Evolutionary conservation across 2,797 vertebrate genomes (phyloP).

Genomic region (Poecilia velifera): DNA sequence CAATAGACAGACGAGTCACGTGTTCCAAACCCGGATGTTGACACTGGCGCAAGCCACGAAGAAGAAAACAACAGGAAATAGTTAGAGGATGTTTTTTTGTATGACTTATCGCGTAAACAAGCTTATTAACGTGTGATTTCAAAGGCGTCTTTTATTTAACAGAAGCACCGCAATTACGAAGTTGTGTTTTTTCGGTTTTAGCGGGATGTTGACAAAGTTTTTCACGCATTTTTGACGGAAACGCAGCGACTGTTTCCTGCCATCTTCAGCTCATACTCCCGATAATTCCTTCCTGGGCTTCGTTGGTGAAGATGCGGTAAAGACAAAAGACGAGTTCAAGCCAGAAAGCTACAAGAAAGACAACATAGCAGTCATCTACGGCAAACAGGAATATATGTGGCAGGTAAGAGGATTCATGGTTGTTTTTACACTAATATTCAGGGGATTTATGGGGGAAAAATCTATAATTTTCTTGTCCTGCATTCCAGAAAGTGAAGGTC

Average conservation of each 20-base stretch:
- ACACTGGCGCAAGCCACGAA: no score
- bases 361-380: constrained; percentile 75
- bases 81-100: no score
- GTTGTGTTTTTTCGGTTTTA: no score
- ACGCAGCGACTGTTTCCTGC: constrained; percentile 8
- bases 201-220: background rate
- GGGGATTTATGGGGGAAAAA: no score
- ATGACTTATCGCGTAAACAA: no score
- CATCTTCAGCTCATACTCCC: constrained; percentile 74
- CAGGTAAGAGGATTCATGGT: constrained; percentile 57
- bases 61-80: no score
- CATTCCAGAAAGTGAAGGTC: background rate
- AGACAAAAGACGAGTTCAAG: constrained; percentile 40
- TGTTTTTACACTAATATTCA: background rate
- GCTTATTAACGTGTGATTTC: no score
- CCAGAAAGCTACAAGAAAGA: constrained; percentile 55
- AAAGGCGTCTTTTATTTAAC: no score
- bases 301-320: constrained; percentile 67
- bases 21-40: no score
- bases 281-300: constrained; percentile 83
- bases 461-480: background rate
- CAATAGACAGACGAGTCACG: no score
- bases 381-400: constrained; percentile 82
- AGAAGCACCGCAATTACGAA: no score
- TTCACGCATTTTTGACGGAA: no score